Percentiles rank a stretch among this genome's conserved stretches.
Evolutionary conservation across 37 sponge, comb jelly and placozoan genomes (phyloP).

Genomic region (Cladorhizidae sp.): DNA sequence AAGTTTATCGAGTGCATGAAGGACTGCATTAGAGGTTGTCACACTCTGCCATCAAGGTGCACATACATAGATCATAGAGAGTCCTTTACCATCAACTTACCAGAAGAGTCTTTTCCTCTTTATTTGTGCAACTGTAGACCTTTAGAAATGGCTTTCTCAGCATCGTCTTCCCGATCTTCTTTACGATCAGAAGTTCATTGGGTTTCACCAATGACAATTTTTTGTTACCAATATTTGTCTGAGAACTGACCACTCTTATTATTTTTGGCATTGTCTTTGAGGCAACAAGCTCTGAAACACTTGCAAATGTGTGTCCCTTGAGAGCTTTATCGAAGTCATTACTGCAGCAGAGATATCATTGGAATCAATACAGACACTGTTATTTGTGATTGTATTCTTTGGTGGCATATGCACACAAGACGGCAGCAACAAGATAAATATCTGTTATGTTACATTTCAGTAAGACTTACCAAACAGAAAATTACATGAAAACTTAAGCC

Average conservation of each 20-base stretch:
- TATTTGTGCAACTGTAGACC: not conserved
- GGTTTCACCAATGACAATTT: not conserved
- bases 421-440: no score
- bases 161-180: constrained; percentile 10
- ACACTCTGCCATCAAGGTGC: no score
- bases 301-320: not conserved
- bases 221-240: not conserved
- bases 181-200: constrained; percentile 12
- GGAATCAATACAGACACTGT: no score
- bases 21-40: no score
- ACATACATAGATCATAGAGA: no score
- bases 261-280: not conserved
- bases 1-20: no score
- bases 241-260: not conserved
- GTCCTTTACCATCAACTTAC: no score
- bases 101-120: constrained; percentile 20
- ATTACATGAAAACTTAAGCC: no score
- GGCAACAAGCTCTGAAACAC: constrained; percentile 1
- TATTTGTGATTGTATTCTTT: no score
- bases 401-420: no score
- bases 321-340: constrained; percentile 5
- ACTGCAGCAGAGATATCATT: not conserved
- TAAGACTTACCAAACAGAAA: no score
- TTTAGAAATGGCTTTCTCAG: constrained; percentile 19
- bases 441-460: no score